Conservation (phyloP, 2,113 vertebrate species). For the Brachyhypopomus occidentalis region DNA sequence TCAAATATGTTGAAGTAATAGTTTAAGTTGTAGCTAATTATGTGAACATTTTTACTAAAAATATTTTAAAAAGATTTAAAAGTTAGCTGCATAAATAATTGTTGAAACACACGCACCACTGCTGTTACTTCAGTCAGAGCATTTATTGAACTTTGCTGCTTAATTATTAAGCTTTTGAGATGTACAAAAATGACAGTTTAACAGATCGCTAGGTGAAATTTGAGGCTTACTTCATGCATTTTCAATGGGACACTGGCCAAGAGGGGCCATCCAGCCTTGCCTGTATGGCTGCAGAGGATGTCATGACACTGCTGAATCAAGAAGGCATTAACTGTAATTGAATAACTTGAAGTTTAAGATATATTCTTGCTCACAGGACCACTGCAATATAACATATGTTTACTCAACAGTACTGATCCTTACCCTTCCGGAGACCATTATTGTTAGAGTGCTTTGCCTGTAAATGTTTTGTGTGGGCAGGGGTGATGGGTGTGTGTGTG, state of each 20-base stretch:
- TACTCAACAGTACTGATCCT: no score
- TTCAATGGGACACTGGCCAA: slow-evolving; percentile 20
- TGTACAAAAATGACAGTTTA: background rate
- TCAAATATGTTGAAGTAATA: background rate
- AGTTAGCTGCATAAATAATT: background rate
- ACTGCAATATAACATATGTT: background rate
- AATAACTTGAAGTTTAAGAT: background rate
- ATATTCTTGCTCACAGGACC: background rate
- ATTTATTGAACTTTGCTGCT: background rate
- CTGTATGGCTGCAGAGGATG: background rate
- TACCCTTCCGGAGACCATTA: background rate
- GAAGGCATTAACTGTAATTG: background rate
- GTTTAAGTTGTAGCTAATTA: no score
- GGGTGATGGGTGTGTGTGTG: slow-evolving; percentile 16
- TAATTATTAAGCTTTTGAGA: slow-evolving; percentile 9
- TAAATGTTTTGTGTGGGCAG: slow-evolving; percentile 30
- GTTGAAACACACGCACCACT: background rate
- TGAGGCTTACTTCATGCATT: background rate
- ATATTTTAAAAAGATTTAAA: background rate
- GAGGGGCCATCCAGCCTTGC: background rate
- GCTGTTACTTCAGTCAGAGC: background rate
- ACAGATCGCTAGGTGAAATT: slow-evolving; percentile 19
- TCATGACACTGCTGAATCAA: background rate
- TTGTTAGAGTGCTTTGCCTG: slow-evolving; percentile 13
- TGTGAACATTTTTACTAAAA: background rate